Conservation (phyloP, 2,888 invertebrate genomes). For the Machimus atricapillus region DNA sequence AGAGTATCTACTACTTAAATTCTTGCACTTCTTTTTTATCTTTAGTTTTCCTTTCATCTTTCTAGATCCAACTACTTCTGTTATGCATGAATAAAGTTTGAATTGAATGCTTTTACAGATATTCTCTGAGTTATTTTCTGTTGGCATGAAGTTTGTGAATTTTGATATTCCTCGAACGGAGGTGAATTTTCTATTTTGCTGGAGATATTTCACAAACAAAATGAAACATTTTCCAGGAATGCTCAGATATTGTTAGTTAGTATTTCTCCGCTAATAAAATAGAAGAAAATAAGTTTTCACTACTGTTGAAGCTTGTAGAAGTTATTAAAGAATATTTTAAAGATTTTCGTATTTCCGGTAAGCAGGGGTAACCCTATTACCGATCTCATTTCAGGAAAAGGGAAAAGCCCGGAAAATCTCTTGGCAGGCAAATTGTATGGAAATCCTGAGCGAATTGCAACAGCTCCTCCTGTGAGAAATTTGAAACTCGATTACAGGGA, state of each 20-base stretch:
- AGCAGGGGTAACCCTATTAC: neutral
- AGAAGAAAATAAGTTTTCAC: neutral
- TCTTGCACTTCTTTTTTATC: neutral
- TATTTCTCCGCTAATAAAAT: neutral
- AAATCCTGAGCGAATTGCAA: neutral
- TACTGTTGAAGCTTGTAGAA: neutral
- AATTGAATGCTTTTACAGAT: neutral
- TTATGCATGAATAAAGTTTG: neutral
- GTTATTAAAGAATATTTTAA: neutral
- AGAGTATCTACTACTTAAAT: no score
- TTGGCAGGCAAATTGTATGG: neutral
- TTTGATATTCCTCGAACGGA: neutral
- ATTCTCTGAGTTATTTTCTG: neutral
- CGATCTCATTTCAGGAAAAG: neutral
- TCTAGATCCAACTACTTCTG: neutral
- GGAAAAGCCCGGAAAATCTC: neutral
- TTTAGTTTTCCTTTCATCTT: neutral
- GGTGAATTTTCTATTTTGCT: neutral
- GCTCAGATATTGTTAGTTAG: neutral
- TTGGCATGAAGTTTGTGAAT: neutral
- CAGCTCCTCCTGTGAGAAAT: neutral
- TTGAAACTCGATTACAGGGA: neutral
- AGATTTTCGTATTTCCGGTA: neutral
- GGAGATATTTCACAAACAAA: neutral
- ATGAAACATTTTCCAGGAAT: neutral